Percentiles rank a stretch among this genome's conserved stretches.
These are phyloP conservation scores for Sinodicranocentrus sp. DNA, from an alignment of 2,888 invertebrate species.

Conservation along the genomic window DNA sequence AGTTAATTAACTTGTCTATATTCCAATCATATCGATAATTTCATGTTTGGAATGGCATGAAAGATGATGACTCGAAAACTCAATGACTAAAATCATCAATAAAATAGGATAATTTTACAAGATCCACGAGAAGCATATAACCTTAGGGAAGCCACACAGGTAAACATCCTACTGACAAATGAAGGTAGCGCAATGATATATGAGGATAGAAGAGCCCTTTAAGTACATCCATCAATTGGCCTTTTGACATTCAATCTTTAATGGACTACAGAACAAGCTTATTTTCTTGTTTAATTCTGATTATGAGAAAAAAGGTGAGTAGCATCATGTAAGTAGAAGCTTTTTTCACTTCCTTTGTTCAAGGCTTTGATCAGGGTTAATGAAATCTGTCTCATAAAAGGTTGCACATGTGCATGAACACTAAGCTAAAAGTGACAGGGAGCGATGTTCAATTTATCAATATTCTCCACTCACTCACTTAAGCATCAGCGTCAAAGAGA, in stretches of 20 bases:
- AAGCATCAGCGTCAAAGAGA: background rate
- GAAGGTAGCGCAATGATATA: constrained; percentile 42
- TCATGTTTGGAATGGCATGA: background rate
- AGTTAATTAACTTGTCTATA: background rate
- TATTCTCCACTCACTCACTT: background rate
- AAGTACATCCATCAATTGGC: constrained; percentile 30
- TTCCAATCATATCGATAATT: background rate
- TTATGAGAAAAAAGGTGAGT: constrained; percentile 6
- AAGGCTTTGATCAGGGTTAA: constrained; percentile 64
- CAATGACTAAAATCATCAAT: background rate
- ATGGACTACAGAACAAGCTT: constrained; percentile 13
- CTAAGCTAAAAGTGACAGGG: no score
- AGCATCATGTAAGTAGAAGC: constrained; percentile 1
- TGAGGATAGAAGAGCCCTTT: constrained; percentile 36
- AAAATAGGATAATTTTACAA: background rate
- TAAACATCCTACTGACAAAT: constrained; percentile 29
- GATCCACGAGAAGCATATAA: background rate
- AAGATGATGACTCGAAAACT: background rate
- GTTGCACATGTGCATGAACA: constrained; percentile 11
- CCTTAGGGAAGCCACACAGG: background rate
- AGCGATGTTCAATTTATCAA: no score
- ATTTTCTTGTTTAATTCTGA: background rate
- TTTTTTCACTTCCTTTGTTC: constrained; percentile 30
- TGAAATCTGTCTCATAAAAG: constrained; percentile 59
- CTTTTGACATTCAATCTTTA: constrained; percentile 56